Conservation (phyloP, 2,113 vertebrate species). For the human (Homo sapiens) region DNA sequence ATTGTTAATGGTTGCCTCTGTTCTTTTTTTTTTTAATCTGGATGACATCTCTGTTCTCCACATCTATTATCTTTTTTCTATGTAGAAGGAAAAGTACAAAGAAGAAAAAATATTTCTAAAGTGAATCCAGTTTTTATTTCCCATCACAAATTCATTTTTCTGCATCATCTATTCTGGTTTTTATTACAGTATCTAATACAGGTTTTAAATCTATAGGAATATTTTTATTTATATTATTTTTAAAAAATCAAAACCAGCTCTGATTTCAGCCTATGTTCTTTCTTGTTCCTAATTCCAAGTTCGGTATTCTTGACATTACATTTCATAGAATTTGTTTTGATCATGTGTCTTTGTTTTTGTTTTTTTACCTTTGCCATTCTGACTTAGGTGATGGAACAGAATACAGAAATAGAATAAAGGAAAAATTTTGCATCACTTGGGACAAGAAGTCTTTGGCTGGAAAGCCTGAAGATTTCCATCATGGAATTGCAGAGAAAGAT, state of each 20-base stretch:
- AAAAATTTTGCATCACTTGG: neutral
- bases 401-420: conserved; percentile 63
- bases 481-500: conserved; percentile 2
- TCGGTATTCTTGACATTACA: neutral
- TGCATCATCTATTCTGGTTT: neutral
- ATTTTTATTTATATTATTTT: neutral
- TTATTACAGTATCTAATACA: neutral
- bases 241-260: neutral
- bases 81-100: neutral
- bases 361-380: neutral
- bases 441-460: conserved; percentile 6
- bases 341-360: neutral
- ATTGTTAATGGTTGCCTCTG: neutral
- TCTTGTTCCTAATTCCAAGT: neutral
- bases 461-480: neutral
- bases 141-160: neutral
- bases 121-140: neutral
- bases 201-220: neutral
- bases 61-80: neutral
- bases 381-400: conserved; percentile 46
- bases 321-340: conserved; percentile 22
- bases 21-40: neutral
- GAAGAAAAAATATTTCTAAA: neutral
- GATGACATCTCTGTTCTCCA: neutral
- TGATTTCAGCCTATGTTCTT: conserved; percentile 2